Evolutionary conservation across 2,113 vertebrate species (phyloP).

Genomic region (Siphamia tubifer): DNA sequence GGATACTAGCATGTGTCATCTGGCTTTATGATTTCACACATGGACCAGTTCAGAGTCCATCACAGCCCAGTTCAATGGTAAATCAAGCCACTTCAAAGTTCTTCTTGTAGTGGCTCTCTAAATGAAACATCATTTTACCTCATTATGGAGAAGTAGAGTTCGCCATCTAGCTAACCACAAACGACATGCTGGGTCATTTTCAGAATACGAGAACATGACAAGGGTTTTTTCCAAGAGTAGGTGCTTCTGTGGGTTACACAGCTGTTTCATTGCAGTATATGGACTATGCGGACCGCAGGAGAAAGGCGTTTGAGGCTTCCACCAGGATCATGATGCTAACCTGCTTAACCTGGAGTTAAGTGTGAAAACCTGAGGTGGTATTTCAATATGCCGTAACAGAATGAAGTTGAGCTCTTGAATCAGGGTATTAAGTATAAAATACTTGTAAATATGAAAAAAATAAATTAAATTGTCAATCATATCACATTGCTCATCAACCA

Average conservation of each 20-base stretch:
- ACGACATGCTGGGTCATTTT: constrained; percentile 11
- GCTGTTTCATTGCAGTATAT: not conserved
- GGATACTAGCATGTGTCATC: not conserved
- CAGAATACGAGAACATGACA: constrained; percentile 35
- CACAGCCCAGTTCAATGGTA: constrained; percentile 10
- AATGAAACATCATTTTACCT: constrained; percentile 55
- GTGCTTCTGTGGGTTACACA: not conserved
- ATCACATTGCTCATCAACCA: constrained; percentile 24
- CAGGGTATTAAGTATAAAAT: too few relatives aligned
- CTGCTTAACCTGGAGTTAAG: too few relatives aligned
- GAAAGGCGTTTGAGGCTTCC: not conserved
- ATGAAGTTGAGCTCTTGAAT: too few relatives aligned
- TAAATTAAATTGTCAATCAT: not conserved
- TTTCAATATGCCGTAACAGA: too few relatives aligned
- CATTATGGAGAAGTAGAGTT: constrained; percentile 34
- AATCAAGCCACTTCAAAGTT: constrained; percentile 51
- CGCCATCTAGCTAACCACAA: constrained; percentile 41
- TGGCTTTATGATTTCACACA: constrained; percentile 33
- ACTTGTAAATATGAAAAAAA: too few relatives aligned
- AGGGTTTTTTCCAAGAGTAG: constrained; percentile 10
- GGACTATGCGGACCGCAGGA: not conserved
- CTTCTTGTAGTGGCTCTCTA: constrained; percentile 12
- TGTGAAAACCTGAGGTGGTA: too few relatives aligned
- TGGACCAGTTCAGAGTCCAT: constrained; percentile 6
- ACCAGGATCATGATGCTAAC: too few relatives aligned